Evolutionary conservation across 2,888 invertebrate genomes (phyloP).

Genomic region (Salpingus planirostris): DNA sequence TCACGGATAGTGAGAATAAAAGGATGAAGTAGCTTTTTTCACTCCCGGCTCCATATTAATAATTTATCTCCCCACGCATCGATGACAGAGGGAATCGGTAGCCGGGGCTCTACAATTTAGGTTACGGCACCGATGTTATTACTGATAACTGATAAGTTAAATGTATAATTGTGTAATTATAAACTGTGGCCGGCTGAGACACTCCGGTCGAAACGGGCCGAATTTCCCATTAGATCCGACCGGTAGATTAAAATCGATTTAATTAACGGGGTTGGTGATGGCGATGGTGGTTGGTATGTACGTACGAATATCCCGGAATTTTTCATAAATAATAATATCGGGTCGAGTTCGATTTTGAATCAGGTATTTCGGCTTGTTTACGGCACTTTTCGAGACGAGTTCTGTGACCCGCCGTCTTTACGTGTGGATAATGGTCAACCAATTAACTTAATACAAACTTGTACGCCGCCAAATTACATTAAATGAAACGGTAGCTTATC

Average conservation of each 20-base stretch:
- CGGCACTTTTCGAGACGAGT: background rate
- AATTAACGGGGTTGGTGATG: background rate
- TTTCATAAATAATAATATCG: slow-evolving; percentile 1
- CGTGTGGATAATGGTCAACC: slow-evolving; percentile 3
- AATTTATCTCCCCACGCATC: too few species aligned
- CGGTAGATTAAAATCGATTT: slow-evolving; percentile 5
- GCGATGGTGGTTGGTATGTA: background rate
- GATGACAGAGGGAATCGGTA: slow-evolving; percentile 11
- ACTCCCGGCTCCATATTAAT: too few species aligned
- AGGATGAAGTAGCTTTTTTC: too few species aligned
- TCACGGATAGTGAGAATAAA: too few species aligned
- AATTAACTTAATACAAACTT: slow-evolving; percentile 7
- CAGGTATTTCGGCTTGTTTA: background rate
- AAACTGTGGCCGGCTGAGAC: slow-evolving; percentile 5
- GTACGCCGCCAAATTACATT: slow-evolving; percentile 2
- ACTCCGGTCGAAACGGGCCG: slow-evolving; percentile 2
- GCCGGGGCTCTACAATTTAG: slow-evolving; percentile 11
- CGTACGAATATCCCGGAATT: background rate
- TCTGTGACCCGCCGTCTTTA: background rate
- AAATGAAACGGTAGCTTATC: background rate
- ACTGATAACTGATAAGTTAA: slow-evolving; percentile 15
- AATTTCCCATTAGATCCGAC: slow-evolving; percentile 10
- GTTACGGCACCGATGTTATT: slow-evolving; percentile 11
- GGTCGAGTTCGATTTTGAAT: too few species aligned
- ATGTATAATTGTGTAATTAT: slow-evolving; percentile 17